phyloP scores from a whole-genome alignment of 2,113 vertebrate genomes.

The Dasyornis broadbenti region DNA sequence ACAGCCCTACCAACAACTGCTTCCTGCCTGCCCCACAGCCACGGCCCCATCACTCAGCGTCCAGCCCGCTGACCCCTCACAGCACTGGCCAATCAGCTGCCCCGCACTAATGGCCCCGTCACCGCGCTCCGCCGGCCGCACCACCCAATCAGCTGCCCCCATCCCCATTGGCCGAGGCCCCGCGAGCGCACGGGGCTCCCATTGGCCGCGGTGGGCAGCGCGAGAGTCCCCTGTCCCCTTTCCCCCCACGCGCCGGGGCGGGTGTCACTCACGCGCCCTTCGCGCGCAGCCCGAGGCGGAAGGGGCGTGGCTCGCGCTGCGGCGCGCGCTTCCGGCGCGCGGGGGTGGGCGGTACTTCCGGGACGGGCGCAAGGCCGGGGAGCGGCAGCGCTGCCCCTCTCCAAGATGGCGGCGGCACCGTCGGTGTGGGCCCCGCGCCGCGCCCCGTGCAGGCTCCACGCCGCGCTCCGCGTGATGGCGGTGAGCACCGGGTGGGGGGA shows the following conservation, averaged over 20 bases:
- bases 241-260: too few species aligned
- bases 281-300: neutral
- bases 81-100: neutral
- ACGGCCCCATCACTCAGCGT: neutral
- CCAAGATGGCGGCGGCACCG: constrained; percentile 29
- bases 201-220: neutral
- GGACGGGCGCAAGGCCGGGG: neutral
- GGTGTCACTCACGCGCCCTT: neutral
- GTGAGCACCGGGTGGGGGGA: neutral
- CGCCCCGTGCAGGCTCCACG: neutral
- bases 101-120: neutral
- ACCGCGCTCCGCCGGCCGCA: too few species aligned
- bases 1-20: neutral
- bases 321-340: neutral
- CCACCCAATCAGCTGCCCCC: neutral
- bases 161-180: neutral
- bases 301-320: neutral
- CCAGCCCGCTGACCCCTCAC: too few species aligned
- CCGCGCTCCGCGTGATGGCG: neutral
- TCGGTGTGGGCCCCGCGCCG: neutral
- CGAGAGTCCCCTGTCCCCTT: neutral
- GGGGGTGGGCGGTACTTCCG: neutral
- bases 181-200: neutral
- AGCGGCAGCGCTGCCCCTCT: neutral
- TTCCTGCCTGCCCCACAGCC: neutral